phyloP scores from a whole-genome alignment of 2,797 vertebrate species.

The Okamejei kenojei region DNA sequence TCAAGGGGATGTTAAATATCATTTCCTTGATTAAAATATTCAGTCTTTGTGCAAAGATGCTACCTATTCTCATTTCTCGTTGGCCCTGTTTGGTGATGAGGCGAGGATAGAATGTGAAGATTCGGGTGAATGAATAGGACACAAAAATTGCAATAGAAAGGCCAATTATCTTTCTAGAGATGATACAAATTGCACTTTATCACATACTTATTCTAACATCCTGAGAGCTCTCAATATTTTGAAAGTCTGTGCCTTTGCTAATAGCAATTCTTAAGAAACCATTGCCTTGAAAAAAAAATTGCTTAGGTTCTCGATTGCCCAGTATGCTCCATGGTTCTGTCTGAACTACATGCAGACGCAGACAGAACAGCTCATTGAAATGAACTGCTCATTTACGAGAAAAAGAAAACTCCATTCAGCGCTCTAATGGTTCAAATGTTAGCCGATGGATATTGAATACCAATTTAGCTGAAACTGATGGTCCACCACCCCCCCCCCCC shows the following conservation, averaged over 20 bases:
- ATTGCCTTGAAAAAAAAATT: neutral
- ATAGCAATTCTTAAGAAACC: neutral
- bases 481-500: too few species aligned
- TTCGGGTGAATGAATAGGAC: neutral
- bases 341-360: neutral
- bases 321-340: neutral
- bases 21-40: neutral
- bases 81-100: too few species aligned
- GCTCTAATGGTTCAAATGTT: neutral
- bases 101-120: neutral
- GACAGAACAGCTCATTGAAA: neutral
- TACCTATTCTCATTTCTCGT: neutral
- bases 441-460: neutral
- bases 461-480: too few species aligned
- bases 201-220: neutral
- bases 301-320: neutral
- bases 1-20: neutral
- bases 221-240: neutral
- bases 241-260: neutral
- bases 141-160: neutral
- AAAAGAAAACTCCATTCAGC: neutral
- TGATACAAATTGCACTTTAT: neutral
- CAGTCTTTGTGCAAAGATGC: neutral
- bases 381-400: neutral
- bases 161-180: neutral